Evolutionary conservation across 1,140 invertebrate species (phyloP).

Genomic region (Myzus persicae): DNA sequence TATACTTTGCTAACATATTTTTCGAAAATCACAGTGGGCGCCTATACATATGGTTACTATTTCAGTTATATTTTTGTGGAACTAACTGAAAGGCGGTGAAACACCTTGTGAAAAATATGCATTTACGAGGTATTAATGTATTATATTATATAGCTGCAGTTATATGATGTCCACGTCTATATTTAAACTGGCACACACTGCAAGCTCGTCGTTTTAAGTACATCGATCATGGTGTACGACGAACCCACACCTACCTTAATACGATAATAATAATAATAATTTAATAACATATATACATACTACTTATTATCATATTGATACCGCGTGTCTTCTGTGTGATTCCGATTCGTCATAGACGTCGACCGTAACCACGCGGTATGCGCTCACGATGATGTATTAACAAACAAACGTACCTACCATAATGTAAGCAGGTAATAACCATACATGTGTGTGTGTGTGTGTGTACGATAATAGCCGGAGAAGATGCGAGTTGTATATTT

Average conservation of each 20-base stretch:
- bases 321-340: background rate
- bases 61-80: background rate
- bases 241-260: background rate
- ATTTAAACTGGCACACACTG: background rate
- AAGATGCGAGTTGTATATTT: background rate
- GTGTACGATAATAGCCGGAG: background rate
- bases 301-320: background rate
- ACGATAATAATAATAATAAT: background rate
- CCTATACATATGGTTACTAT: background rate
- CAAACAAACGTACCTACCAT: background rate
- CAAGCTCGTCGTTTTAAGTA: background rate
- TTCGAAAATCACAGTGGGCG: background rate
- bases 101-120: background rate
- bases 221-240: background rate
- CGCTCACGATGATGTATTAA: background rate
- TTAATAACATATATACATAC: background rate
- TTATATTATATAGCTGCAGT: too few relatives aligned
- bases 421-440: background rate
- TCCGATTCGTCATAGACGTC: constrained; percentile 23
- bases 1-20: too few relatives aligned
- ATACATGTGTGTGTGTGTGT: background rate
- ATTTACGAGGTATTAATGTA: too few relatives aligned
- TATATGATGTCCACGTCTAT: background rate
- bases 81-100: background rate
- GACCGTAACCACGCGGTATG: background rate